Percentiles rank a stretch among this genome's conserved stretches.
These are phyloP conservation scores for Lithobates pipiens DNA, from an alignment of 2,797 vertebrate species.

Conservation along the genomic window DNA sequence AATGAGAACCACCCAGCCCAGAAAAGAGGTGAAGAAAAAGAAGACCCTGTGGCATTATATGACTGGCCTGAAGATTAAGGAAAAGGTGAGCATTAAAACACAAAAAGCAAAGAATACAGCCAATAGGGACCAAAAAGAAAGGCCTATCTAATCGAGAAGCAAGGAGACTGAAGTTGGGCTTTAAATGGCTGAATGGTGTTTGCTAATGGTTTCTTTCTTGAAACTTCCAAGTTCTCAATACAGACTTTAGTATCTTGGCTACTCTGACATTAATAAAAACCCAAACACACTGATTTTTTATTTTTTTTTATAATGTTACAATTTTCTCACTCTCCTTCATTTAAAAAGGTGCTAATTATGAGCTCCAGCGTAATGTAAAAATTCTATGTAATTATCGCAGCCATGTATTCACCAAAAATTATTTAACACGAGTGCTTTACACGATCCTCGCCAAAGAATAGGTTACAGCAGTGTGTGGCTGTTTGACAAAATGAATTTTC, in stretches of 20 bases:
- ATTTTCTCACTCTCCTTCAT: not conserved
- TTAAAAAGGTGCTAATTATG: slow-evolving; percentile 41
- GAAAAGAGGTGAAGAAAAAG: no score
- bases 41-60: no score
- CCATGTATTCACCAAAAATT: slow-evolving; percentile 42
- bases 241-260: not conserved
- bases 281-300: not conserved
- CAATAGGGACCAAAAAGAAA: no score
- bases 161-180: no score
- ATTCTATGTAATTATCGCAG: slow-evolving; percentile 52
- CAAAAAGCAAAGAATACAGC: no score
- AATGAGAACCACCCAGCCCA: no score
- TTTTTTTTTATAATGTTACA: not conserved
- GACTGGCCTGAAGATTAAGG: no score
- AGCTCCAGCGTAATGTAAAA: slow-evolving; percentile 38
- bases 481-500: slow-evolving; percentile 55
- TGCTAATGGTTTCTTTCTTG: no score
- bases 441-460: slow-evolving; percentile 35
- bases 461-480: slow-evolving; percentile 41
- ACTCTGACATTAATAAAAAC: not conserved
- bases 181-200: no score
- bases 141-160: no score
- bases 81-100: no score
- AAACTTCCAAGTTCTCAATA: no score
- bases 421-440: slow-evolving; percentile 43